Percentiles rank a stretch among this genome's conserved stretches.
These are phyloP conservation scores for Brenthis daphne DNA, from an alignment of 2,888 invertebrate species.

Conservation along the genomic window DNA sequence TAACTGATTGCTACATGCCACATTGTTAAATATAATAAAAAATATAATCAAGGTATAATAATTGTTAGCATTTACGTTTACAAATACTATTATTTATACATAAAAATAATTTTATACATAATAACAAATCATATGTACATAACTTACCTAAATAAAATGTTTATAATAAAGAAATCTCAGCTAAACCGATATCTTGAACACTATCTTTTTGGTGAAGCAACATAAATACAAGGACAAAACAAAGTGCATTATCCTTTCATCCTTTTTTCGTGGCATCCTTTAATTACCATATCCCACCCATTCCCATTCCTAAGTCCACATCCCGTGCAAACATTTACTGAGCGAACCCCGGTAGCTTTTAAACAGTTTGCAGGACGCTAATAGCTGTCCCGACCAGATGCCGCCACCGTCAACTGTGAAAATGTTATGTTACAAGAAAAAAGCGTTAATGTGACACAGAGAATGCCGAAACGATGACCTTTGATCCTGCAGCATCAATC, in stretches of 20 bases:
- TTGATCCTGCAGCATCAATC: neutral
- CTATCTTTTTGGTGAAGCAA: too few relatives aligned
- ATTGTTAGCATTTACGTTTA: too few relatives aligned
- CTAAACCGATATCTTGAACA: too few relatives aligned
- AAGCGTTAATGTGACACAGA: conserved; percentile 33
- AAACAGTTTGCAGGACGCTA: conserved; percentile 71
- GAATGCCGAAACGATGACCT: conserved; percentile 7
- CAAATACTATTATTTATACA: too few relatives aligned
- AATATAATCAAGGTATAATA: too few relatives aligned
- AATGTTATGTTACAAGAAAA: conserved; percentile 28
- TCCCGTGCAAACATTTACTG: conserved; percentile 63
- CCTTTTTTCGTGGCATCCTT: conserved; percentile 27
- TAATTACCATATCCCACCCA: conserved; percentile 33
- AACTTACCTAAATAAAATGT: too few relatives aligned
- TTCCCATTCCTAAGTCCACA: conserved; percentile 35
- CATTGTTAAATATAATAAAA: too few relatives aligned
- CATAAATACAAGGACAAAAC: conserved; percentile 21
- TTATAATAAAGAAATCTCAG: too few relatives aligned
- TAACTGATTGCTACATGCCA: too few relatives aligned
- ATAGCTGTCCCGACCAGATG: conserved; percentile 68
- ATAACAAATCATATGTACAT: too few relatives aligned
- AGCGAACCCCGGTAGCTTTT: conserved; percentile 78
- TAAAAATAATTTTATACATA: too few relatives aligned
- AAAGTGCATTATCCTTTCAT: conserved; percentile 21
- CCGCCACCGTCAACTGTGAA: conserved; percentile 45